A percentile compares a stretch with the other conserved stretches of the same genome.
phyloP scores from a whole-genome alignment of 2,797 vertebrate genomes.

The Aulostomus chinensis region DNA sequence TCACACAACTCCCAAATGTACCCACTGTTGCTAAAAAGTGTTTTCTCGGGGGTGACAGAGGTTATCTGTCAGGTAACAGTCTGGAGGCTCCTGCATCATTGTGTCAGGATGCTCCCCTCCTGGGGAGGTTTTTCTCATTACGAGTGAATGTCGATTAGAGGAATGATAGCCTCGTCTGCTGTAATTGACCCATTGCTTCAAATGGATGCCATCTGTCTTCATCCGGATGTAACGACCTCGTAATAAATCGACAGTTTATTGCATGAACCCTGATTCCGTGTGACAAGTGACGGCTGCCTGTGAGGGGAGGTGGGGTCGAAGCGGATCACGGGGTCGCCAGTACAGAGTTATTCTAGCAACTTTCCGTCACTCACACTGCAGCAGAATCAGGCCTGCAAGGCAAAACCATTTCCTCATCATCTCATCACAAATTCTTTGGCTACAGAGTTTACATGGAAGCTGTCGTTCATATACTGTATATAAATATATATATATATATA shows the following conservation, averaged over 20 bases:
- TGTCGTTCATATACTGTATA: no score
- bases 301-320: conserved; percentile 9
- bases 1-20: conserved; percentile 7
- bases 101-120: conserved; percentile 46
- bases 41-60: conserved; percentile 35
- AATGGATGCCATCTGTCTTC: conserved; percentile 71
- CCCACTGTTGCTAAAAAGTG: conserved; percentile 20
- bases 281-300: conserved; percentile 44
- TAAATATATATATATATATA: no score
- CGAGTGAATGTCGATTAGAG: conserved; percentile 54
- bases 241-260: conserved; percentile 66
- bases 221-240: conserved; percentile 68
- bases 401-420: no score
- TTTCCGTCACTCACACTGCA: no score
- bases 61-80: conserved; percentile 48
- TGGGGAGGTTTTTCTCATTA: conserved; percentile 65
- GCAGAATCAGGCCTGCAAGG: no score
- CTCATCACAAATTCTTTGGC: no score
- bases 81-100: conserved; percentile 26
- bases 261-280: conserved; percentile 47
- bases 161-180: conserved; percentile 59
- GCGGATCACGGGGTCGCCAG: conserved; percentile 20
- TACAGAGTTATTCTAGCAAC: conserved; percentile 24
- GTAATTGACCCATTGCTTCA: conserved; percentile 69
- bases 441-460: no score